A percentile compares a stretch with the other conserved stretches of the same genome.
These are phyloP conservation scores for Mobula birostris DNA, from an alignment of 2,113 vertebrate species.

Conservation along the genomic window DNA sequence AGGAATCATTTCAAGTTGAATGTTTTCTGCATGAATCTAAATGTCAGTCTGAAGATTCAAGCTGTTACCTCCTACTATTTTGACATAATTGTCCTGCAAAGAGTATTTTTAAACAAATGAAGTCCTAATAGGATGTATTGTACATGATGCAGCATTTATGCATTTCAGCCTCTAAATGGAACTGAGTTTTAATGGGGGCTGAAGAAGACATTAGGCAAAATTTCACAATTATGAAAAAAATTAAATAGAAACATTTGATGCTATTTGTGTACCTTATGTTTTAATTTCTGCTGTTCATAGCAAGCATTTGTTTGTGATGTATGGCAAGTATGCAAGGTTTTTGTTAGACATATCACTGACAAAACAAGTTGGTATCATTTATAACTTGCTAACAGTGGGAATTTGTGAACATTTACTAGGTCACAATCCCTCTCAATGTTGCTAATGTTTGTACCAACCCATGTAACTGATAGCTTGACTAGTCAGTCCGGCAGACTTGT, in stretches of 20 bases:
- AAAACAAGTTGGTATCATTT: slow-evolving; percentile 51
- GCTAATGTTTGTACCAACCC: slow-evolving; percentile 54
- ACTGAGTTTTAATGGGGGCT: slow-evolving; percentile 44
- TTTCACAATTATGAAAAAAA: slow-evolving; percentile 35
- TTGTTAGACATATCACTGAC: slow-evolving; percentile 55
- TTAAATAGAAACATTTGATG: slow-evolving; percentile 27
- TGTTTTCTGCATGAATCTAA: slow-evolving; percentile 65
- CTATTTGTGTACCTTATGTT: slow-evolving; percentile 33
- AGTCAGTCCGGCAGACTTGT: slow-evolving; percentile 42
- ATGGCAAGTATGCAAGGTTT: slow-evolving; percentile 50
- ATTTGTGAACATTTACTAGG: slow-evolving; percentile 29
- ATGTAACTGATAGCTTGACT: slow-evolving; percentile 54
- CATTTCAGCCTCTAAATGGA: slow-evolving; percentile 34
- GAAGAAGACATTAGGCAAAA: slow-evolving; percentile 43
- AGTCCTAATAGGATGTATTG: slow-evolving; percentile 48
- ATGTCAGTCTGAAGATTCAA: slow-evolving; percentile 54
- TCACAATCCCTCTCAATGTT: slow-evolving; percentile 27
- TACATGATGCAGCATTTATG: slow-evolving; percentile 40
- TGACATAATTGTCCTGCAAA: slow-evolving; percentile 52
- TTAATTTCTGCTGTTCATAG: slow-evolving; percentile 40
- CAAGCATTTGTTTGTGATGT: slow-evolving; percentile 51
- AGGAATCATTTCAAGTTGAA: slow-evolving; percentile 53
- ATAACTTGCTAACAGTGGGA: slow-evolving; percentile 49
- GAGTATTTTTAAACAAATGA: slow-evolving; percentile 52
- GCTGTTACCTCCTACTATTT: slow-evolving; percentile 60